Base-by-base conservation (phyloP, 2,888 invertebrate species). In the Hoplodrina ambigua region DNA sequence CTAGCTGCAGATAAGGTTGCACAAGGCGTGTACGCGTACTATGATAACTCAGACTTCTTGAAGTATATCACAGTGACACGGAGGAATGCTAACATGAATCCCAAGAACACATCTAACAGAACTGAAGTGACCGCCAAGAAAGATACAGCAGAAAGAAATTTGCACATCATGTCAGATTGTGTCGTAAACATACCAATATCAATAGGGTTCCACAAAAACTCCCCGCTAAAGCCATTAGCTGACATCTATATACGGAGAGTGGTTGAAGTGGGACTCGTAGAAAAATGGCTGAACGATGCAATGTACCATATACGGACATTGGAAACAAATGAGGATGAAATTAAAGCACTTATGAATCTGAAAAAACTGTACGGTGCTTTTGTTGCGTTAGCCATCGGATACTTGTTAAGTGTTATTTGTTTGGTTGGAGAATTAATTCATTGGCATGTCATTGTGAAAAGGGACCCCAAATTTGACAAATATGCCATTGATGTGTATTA, bases 91-190 rank as follows among this genome's bases (percentile, higher is more conserved):
- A 84, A 88, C 41, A 88, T 90, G 55, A 88, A 62, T 87, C 89
- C 71, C 82, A 88, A 60, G n/a, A 86, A 52, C 10, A 82, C 85
- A 0, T 90, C 88, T 2, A 92, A 91, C 44, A 58, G 53, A 0
- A 91, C 89, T 5, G 84, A 85, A n/a, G 55, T 78, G 1, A 33
- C 61, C 0, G 50, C 33, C 13, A 74, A 72, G 63, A 72, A 68
- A 17, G 86, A 88, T 25, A 78, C 78, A 0, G 94, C 78, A 0
- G 94, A 96, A 64, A 93, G 96, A 71, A 96, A 96, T 88, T 91
- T 98, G 66, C 98, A 98, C 84, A 97, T 98, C 13, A 98, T 98
- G 98, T 94, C 96, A 3, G 97, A 98, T 76, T 98, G 98, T 89
- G 97, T 97, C 0, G 97, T 98, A 7, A 97, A 97, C 80, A 97